Evolutionary conservation across 2,888 invertebrate species (phyloP).

Genomic region (Dicranocentrus wangi): DNA sequence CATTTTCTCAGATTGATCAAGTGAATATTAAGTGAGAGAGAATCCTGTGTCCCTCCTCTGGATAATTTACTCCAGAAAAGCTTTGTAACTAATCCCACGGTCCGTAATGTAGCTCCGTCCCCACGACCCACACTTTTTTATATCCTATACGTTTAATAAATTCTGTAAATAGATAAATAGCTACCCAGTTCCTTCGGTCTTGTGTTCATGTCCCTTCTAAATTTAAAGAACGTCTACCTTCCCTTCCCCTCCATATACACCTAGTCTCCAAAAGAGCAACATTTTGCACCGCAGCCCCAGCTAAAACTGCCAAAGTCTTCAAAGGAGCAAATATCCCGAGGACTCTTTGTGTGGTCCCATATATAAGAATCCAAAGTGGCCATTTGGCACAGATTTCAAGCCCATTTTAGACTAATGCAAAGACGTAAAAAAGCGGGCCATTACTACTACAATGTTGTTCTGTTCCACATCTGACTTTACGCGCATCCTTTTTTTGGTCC

Average conservation of each 20-base stretch:
- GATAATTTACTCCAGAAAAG: too few relatives aligned
- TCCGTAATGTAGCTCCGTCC: too few relatives aligned
- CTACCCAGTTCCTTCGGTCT: too few relatives aligned
- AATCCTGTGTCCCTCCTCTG: too few relatives aligned
- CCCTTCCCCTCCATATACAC: too few relatives aligned
- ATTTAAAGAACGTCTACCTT: background rate
- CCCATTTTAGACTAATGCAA: conserved; percentile 52
- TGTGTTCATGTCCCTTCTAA: conserved; percentile 1
- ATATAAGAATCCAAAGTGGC: conserved; percentile 39
- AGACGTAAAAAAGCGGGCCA: conserved; percentile 34
- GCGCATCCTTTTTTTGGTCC: conserved; percentile 17
- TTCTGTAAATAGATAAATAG: too few relatives aligned
- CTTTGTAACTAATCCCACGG: too few relatives aligned
- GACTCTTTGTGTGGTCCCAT: conserved; percentile 56
- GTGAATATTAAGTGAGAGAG: too few relatives aligned
- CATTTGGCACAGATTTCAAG: conserved; percentile 63
- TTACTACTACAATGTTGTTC: conserved; percentile 23
- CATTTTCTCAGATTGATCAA: too few relatives aligned
- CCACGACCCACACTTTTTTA: too few relatives aligned
- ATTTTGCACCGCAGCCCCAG: background rate
- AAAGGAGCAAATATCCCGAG: background rate
- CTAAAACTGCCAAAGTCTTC: conserved; percentile 4
- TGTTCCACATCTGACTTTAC: conserved; percentile 15
- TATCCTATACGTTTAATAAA: too few relatives aligned
- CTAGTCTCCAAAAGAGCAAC: background rate